These are phyloP conservation scores for Drosophila helvetica DNA, from an alignment of 2,888 invertebrate genomes.

Conservation along the genomic window DNA sequence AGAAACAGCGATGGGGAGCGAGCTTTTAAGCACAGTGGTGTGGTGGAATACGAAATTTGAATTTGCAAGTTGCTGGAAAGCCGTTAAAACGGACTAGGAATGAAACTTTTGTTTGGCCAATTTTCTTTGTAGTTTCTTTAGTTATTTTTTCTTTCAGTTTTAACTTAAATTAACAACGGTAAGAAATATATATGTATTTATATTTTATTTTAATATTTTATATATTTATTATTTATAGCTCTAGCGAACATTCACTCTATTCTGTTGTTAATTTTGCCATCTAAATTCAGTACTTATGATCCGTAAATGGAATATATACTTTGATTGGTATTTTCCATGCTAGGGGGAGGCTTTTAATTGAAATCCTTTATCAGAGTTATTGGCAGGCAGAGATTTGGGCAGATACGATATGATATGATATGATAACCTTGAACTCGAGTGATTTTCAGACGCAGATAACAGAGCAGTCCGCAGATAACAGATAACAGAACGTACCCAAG, in stretches of 20 bases:
- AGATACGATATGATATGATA: not conserved
- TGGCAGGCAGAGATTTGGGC: constrained; percentile 1
- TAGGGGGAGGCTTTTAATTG: not conserved
- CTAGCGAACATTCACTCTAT: no score
- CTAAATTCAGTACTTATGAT: no score
- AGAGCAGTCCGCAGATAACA: constrained; percentile 17
- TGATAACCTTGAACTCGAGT: constrained; percentile 36
- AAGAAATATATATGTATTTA: no score
- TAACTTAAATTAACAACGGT: no score
- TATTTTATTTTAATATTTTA: no score
- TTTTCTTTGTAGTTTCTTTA: no score
- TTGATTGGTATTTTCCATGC: not conserved
- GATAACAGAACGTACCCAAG: no score
- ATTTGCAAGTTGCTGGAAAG: not conserved
- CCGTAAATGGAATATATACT: constrained; percentile 2
- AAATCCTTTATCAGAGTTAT: not conserved
- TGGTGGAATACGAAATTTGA: not conserved
- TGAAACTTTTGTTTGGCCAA: not conserved
- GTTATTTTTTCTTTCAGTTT: no score
- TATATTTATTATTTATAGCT: no score
- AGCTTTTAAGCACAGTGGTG: not conserved
- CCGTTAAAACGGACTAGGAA: not conserved
- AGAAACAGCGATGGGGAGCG: not conserved
- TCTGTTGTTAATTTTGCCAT: not conserved
- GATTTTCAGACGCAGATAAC: constrained; percentile 10